These are phyloP conservation scores for Penaeus japonicus DNA, from an alignment of 1,140 invertebrate species.

Conservation along the genomic window DNA sequence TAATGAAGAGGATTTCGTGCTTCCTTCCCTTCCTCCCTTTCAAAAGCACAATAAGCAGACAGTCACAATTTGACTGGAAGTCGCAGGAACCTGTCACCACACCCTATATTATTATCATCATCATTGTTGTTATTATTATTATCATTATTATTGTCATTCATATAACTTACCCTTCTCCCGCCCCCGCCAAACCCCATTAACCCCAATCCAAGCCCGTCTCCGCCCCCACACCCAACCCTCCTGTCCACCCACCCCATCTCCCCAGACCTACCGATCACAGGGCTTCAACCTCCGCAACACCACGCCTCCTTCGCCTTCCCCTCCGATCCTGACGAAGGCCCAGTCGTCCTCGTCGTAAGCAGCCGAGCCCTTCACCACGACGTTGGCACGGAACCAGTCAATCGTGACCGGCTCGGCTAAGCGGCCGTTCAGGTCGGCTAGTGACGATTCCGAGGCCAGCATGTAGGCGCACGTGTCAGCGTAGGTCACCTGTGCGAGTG, in stretches of 20 bases:
- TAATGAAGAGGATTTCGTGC: too few species aligned
- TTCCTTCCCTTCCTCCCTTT: too few species aligned
- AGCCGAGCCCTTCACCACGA: neutral
- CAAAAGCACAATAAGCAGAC: too few species aligned
- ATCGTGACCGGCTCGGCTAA: constrained; percentile 25
- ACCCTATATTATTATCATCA: too few species aligned
- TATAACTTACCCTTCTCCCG: too few species aligned
- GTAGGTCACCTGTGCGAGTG: neutral
- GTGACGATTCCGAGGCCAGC: neutral
- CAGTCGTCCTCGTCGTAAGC: constrained; percentile 28
- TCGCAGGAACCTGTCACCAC: too few species aligned
- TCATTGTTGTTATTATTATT: too few species aligned
- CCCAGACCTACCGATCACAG: neutral
- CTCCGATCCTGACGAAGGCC: constrained; percentile 6
- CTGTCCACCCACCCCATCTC: too few species aligned
- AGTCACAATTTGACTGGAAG: too few species aligned
- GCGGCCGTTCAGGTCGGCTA: constrained; percentile 38
- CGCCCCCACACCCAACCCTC: too few species aligned
- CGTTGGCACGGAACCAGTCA: constrained; percentile 4
- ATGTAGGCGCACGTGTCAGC: neutral
- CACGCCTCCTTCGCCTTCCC: neutral
- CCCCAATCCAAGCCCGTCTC: too few species aligned
- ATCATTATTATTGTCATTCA: too few species aligned
- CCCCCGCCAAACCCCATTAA: neutral
- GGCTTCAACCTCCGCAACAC: constrained; percentile 19